These are phyloP conservation scores for Hemistola chrysoprasaria DNA, from an alignment of 2,888 invertebrate genomes.

Conservation along the genomic window DNA sequence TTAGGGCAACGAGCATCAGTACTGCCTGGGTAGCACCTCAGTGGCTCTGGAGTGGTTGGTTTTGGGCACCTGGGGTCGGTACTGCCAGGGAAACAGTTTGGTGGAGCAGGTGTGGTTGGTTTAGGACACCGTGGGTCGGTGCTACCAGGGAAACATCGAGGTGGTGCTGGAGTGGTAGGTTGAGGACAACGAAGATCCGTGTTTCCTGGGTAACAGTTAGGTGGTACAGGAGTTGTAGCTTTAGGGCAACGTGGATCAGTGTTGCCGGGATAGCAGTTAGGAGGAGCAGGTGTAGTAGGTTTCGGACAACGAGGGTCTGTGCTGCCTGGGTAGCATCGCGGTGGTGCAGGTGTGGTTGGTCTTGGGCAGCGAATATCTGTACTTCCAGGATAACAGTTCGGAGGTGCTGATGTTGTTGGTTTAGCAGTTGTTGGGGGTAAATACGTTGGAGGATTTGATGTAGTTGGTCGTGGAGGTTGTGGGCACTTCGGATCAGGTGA, in stretches of 20 bases:
- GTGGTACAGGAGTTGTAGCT: slow-evolving; percentile 33
- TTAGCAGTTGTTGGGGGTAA: slow-evolving; percentile 46
- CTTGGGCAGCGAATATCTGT: slow-evolving; percentile 36
- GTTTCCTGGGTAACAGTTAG: slow-evolving; percentile 32
- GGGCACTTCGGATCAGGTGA: slow-evolving; percentile 21
- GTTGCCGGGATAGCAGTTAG: slow-evolving; percentile 47
- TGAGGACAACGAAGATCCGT: slow-evolving; percentile 41
- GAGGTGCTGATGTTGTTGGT: slow-evolving; percentile 44
- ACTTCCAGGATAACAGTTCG: slow-evolving; percentile 56
- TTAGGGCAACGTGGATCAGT: slow-evolving; percentile 41
- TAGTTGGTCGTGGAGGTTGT: slow-evolving; percentile 35
- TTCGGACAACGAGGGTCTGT: slow-evolving; percentile 34
- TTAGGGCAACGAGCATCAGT: slow-evolving; percentile 46
- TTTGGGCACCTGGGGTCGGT: slow-evolving; percentile 39
- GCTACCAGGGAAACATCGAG: slow-evolving; percentile 31
- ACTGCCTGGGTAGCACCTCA: slow-evolving; percentile 42
- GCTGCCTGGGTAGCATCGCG: slow-evolving; percentile 32
- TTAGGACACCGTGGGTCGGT: slow-evolving; percentile 27
- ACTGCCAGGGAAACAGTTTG: slow-evolving; percentile 37
- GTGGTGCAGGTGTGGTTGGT: slow-evolving; percentile 37
- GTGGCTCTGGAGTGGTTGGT: slow-evolving; percentile 27
- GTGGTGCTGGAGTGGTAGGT: slow-evolving; percentile 34
- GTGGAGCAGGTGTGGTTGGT: slow-evolving; percentile 32
- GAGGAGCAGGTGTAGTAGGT: slow-evolving; percentile 33
- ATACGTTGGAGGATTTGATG: slow-evolving; percentile 28